phyloP scores from a whole-genome alignment of 2,113 vertebrate genomes.

The Pelodiscus sinensis region DNA sequence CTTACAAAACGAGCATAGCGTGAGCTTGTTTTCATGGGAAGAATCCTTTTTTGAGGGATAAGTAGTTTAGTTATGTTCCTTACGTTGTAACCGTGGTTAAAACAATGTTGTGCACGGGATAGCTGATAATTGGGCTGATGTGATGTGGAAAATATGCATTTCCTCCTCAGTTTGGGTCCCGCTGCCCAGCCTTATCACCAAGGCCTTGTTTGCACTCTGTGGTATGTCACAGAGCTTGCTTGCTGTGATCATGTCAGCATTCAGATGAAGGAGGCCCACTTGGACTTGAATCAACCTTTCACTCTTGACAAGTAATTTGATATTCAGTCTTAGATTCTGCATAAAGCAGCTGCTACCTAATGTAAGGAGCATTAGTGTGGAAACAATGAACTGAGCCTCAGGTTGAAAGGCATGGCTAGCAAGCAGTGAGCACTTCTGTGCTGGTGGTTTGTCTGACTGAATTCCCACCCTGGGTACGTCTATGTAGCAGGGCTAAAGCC shows the following conservation, averaged over 20 bases:
- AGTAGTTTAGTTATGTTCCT: conserved; percentile 19
- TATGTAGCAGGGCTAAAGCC: too few species aligned
- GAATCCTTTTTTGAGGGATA: background rate
- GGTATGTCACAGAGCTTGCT: conserved; percentile 33
- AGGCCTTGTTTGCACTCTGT: conserved; percentile 46
- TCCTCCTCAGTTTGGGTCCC: conserved; percentile 80
- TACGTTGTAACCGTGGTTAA: conserved; percentile 8
- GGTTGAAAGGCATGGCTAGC: background rate
- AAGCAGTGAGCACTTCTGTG: background rate
- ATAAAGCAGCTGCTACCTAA: background rate
- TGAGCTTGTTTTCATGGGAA: conserved; percentile 8
- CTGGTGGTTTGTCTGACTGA: background rate
- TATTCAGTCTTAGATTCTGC: background rate
- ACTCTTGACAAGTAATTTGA: background rate
- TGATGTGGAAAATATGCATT: conserved; percentile 86
- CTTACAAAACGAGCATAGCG: conserved; percentile 11
- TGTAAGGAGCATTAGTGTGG: fast-evolving
- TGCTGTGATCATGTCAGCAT: background rate
- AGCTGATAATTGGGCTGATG: conserved; percentile 76
- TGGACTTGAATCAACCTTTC: background rate
- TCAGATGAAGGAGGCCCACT: background rate
- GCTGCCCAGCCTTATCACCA: conserved; percentile 53
- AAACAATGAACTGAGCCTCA: background rate
- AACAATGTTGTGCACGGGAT: conserved; percentile 58
- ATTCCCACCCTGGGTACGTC: background rate